Conservation (phyloP, 2,888 invertebrate genomes). For the Sisyra terminalis region DNA sequence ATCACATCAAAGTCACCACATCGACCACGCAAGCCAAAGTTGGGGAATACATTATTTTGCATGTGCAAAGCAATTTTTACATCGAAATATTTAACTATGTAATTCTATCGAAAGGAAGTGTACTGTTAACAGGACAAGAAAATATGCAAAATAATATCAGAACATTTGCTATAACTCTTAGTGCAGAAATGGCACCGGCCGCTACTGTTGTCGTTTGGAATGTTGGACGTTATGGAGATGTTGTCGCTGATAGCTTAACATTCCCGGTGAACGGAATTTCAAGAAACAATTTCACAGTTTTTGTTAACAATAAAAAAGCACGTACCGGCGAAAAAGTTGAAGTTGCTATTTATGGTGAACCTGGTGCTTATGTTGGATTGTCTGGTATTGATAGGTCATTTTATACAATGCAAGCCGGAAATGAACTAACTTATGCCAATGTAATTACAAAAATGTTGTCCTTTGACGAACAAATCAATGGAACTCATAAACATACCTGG, state of each 20-base stretch:
- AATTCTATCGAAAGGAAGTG: constrained; percentile 83
- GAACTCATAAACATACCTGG: constrained; percentile 71
- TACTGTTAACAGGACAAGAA: constrained; percentile 71
- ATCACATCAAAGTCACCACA: constrained; percentile 72
- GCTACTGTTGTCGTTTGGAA: constrained; percentile 83
- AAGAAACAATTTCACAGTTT: constrained; percentile 75
- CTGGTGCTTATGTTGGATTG: constrained; percentile 85
- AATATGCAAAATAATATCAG: constrained; percentile 60
- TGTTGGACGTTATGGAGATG: constrained; percentile 63
- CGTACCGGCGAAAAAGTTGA: constrained; percentile 87
- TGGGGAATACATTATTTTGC: constrained; percentile 88
- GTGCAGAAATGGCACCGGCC: constrained; percentile 84
- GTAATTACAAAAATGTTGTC: constrained; percentile 74
- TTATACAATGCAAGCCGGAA: constrained; percentile 86
- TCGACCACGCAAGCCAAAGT: constrained; percentile 67
- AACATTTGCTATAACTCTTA: constrained; percentile 67
- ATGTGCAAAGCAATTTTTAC: constrained; percentile 81
- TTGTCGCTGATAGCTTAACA: constrained; percentile 85
- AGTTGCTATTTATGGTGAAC: constrained; percentile 84
- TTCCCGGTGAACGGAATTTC: constrained; percentile 94
- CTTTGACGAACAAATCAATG: constrained; percentile 74
- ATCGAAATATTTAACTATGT: constrained; percentile 81
- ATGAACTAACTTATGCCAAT: constrained; percentile 65
- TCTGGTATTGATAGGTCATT: constrained; percentile 81
- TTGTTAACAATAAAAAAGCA: constrained; percentile 84